phyloP scores from a whole-genome alignment of 2,113 vertebrate species.

The Stegastes partitus region DNA sequence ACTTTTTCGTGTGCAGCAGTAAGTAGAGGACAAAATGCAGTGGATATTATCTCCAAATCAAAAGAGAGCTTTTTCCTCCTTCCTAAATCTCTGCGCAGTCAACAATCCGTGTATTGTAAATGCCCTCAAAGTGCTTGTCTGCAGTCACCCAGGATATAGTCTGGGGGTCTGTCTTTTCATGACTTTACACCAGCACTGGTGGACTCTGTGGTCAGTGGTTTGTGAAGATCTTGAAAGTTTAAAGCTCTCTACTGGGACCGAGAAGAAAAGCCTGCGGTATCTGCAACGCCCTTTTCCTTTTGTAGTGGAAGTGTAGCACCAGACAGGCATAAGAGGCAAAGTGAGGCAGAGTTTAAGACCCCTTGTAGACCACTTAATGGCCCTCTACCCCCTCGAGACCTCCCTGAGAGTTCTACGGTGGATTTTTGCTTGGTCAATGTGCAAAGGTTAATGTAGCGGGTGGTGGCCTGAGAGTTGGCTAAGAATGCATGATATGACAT shows the following conservation, averaged over 20 bases:
- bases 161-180: slow-evolving; percentile 25
- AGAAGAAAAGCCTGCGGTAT: slow-evolving; percentile 37
- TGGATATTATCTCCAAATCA: background rate
- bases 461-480: slow-evolving; percentile 36
- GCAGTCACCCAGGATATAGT: slow-evolving; percentile 23
- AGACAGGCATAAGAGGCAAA: slow-evolving; percentile 17
- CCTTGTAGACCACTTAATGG: slow-evolving; percentile 50
- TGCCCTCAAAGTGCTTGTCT: background rate
- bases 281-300: slow-evolving; percentile 19
- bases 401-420: slow-evolving; percentile 37
- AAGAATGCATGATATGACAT: slow-evolving; percentile 54
- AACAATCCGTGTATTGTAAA: slow-evolving; percentile 3
- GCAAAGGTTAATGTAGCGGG: slow-evolving; percentile 73
- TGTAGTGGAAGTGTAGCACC: slow-evolving; percentile 24
- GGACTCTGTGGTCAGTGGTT: slow-evolving; percentile 43
- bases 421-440: slow-evolving; percentile 56
- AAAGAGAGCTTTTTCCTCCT: background rate
- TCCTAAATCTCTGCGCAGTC: no score
- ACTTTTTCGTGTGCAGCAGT: background rate
- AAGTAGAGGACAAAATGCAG: background rate
- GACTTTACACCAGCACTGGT: slow-evolving; percentile 23
- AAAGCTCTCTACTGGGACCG: slow-evolving; percentile 57
- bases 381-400: slow-evolving; percentile 55
- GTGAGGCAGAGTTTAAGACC: slow-evolving; percentile 43
- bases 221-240: slow-evolving; percentile 55